A percentile compares a stretch with the other conserved stretches of the same genome.
Conservation (phyloP, 2,797 vertebrate genomes). For the Enteromius argenteus region DNA sequence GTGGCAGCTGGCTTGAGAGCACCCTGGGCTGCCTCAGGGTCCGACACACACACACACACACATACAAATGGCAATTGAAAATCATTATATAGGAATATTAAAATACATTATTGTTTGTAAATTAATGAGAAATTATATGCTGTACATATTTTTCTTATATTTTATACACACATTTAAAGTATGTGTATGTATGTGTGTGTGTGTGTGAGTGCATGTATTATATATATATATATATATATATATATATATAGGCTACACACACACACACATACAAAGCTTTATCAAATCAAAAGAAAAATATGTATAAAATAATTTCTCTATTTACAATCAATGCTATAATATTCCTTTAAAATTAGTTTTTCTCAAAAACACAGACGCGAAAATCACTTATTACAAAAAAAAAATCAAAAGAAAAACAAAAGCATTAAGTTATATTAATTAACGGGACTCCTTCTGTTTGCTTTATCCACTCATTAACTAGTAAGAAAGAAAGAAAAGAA, state of each 20-base stretch:
- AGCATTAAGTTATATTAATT: neutral
- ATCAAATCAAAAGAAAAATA: neutral
- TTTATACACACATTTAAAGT: neutral
- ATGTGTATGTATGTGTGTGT: neutral
- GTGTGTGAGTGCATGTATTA: neutral
- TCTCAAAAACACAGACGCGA: neutral
- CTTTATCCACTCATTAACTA: neutral
- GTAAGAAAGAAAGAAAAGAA: neutral
- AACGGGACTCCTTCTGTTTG: neutral
- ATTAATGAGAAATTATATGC: neutral
- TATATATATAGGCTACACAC: neutral
- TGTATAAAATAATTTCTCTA: neutral
- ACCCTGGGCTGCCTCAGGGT: conserved; percentile 64
- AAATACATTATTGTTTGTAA: conserved; percentile 20
- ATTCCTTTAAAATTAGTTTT: neutral
- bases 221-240: neutral
- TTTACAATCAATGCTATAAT: neutral
- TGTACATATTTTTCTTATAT: neutral
- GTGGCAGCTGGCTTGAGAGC: conserved; percentile 69
- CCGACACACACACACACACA: conserved; percentile 55
- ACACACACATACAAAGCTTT: neutral
- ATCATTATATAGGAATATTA: conserved; percentile 36
- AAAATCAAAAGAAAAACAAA: neutral
- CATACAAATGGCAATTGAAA: conserved; percentile 40
- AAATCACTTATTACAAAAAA: neutral